These are phyloP conservation scores for Tetranychus truncatus DNA, from an alignment of 2,888 invertebrate genomes.

Conservation along the genomic window DNA sequence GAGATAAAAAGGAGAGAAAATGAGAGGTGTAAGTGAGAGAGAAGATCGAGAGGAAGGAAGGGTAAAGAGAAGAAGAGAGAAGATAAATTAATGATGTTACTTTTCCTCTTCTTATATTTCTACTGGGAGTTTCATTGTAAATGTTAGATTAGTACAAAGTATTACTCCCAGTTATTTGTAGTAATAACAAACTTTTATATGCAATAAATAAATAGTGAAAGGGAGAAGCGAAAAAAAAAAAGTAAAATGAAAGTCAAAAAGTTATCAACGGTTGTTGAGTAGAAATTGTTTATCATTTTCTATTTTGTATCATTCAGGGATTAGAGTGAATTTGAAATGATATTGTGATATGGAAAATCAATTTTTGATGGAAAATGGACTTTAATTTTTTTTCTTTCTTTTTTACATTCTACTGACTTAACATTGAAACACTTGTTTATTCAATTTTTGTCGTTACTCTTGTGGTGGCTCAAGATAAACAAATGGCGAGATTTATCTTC, in stretches of 20 bases:
- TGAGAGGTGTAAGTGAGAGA: not conserved
- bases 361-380: too few species aligned
- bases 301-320: not conserved
- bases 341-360: too few species aligned
- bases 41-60: constrained; percentile 8
- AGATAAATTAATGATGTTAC: not conserved
- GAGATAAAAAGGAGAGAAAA: not conserved
- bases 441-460: too few species aligned
- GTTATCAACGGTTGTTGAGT: not conserved
- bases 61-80: constrained; percentile 7
- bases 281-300: not conserved
- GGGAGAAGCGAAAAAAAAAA: not conserved
- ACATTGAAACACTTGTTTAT: too few species aligned
- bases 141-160: not conserved
- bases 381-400: too few species aligned
- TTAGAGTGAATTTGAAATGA: not conserved
- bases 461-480: too few species aligned
- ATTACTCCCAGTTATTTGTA: not conserved
- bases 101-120: not conserved
- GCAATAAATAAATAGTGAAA: not conserved
- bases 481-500: too few species aligned
- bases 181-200: not conserved
- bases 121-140: not conserved
- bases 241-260: not conserved
- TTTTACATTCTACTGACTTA: too few species aligned